Base-by-base conservation (phyloP, 2,113 vertebrate genomes). In the Corythornis cristatus region DNA sequence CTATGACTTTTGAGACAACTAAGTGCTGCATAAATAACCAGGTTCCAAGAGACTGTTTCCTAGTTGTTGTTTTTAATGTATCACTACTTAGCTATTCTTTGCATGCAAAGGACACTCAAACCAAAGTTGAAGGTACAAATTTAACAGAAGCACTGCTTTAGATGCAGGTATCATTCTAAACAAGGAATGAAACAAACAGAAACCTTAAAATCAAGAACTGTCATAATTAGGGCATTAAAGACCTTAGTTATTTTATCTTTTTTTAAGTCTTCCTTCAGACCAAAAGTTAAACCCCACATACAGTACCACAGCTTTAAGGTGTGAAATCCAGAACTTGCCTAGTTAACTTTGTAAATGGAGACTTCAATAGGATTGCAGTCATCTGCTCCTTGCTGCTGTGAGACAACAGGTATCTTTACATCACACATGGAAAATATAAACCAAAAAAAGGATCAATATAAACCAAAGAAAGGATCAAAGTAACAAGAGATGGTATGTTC, bases 31-130 rank as follows among this genome's bases (percentile, higher is more conserved):
- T 26, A 94, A 94, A 94, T 86, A 79, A 94, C 83, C 81, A 92
- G 82, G 77, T 92, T 82, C 82, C 86, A 37, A 77, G 71, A 88
- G 29, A 82, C 65, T 8, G 50, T 92, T 94, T 94, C 89, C 93
- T 94, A 77, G 80, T 82, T 94, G 35, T 61, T 94, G 65, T 82
- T 82, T 93, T 94, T 94, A 94, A 94, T 88, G 0, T 58, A 68
- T n/a, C 54, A 82, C 89, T 89, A 86, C 85, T 82, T 43, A 42
- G 62, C 89, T 89, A 78, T 58, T 85, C 85, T 81, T 86, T 86
- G 81, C 93, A 94, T 86, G 93, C 89, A 78, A 82, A 94, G 60
- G 48, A 92, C 76, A 89, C 81, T 89, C 85, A 61, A 72, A 88
- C 71, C 71, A 71, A 67, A 67, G 82, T 82, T 53, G 37, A 64